A percentile compares a stretch with the other conserved stretches of the same genome.
phyloP scores from a whole-genome alignment of 1,140 invertebrate species.

The Aphelenchoides besseyi region DNA sequence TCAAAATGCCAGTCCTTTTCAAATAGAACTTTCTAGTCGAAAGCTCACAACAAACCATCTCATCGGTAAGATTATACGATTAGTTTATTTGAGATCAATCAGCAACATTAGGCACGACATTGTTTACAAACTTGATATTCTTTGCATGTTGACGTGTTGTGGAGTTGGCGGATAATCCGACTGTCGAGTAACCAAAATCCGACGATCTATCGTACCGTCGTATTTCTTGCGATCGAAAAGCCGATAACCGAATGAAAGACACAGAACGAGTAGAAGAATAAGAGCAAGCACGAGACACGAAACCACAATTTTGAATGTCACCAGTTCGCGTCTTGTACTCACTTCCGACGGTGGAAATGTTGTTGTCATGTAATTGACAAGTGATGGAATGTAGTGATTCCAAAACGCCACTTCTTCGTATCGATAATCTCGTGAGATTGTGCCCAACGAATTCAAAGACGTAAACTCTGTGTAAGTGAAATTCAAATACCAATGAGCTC shows the following conservation, averaged over 20 bases:
- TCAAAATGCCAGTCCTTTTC: too few relatives aligned
- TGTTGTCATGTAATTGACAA: constrained; percentile 62
- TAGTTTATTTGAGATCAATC: neutral
- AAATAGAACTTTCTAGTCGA: too few relatives aligned
- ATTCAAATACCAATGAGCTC: constrained; percentile 58
- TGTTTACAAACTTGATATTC: constrained; percentile 15
- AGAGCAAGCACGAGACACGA: constrained; percentile 41
- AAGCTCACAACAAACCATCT: too few relatives aligned
- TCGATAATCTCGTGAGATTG: constrained; percentile 52
- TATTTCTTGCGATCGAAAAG: constrained; percentile 32
- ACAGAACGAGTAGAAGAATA: constrained; percentile 48
- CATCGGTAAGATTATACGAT: too few relatives aligned
- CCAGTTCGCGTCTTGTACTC: constrained; percentile 45
- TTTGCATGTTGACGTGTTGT: constrained; percentile 13
- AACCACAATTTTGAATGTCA: constrained; percentile 45
- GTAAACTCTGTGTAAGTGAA: constrained; percentile 50
- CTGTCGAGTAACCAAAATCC: constrained; percentile 14
- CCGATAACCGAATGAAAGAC: constrained; percentile 47
- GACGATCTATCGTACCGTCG: constrained; percentile 6
- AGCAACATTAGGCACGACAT: neutral
- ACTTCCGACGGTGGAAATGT: constrained; percentile 58
- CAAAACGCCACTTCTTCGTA: constrained; percentile 60
- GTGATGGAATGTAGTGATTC: constrained; percentile 57
- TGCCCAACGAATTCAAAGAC: constrained; percentile 34
- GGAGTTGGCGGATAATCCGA: constrained; percentile 10